Conservation (phyloP, 2,797 vertebrate species). For the Monodelphis domestica region DNA sequence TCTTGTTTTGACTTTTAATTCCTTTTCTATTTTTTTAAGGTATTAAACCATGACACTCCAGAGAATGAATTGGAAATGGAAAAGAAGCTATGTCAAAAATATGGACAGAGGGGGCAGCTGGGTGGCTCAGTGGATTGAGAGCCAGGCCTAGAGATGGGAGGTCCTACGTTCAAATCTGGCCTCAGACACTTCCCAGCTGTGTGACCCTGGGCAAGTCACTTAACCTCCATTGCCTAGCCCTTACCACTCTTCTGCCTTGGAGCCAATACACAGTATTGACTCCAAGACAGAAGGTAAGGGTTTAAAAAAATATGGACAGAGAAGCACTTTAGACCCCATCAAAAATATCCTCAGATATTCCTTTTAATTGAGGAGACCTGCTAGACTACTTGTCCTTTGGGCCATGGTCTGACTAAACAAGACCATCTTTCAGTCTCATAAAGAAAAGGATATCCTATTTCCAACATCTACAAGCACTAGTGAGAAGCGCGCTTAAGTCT, state of each 20-base stretch:
- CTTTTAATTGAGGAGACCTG: slow-evolving; percentile 22
- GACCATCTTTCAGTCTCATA: slow-evolving; percentile 33
- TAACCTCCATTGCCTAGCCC: no score
- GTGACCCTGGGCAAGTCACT: no score
- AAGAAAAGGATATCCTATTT: slow-evolving; percentile 11
- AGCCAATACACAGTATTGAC: no score
- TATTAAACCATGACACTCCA: neutral
- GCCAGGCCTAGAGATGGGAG: no score
- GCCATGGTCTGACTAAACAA: slow-evolving; percentile 32
- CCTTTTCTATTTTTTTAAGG: neutral
- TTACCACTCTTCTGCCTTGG: no score
- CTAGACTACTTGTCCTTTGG: slow-evolving; percentile 21
- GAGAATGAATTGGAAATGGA: slow-evolving; percentile 7
- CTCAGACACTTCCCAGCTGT: no score
- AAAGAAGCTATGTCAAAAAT: neutral
- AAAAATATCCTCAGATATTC: neutral
- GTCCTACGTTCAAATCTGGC: no score
- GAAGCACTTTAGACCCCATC: neutral
- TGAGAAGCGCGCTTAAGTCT: slow-evolving; percentile 35
- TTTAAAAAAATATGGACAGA: neutral
- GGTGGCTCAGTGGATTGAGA: no score
- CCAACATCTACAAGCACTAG: slow-evolving; percentile 19
- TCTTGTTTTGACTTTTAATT: slow-evolving; percentile 2
- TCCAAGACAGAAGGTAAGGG: no score
- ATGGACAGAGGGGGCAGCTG: no score